Evolutionary conservation across 2,888 invertebrate genomes (phyloP).

Genomic region (Belgica antarctica): DNA sequence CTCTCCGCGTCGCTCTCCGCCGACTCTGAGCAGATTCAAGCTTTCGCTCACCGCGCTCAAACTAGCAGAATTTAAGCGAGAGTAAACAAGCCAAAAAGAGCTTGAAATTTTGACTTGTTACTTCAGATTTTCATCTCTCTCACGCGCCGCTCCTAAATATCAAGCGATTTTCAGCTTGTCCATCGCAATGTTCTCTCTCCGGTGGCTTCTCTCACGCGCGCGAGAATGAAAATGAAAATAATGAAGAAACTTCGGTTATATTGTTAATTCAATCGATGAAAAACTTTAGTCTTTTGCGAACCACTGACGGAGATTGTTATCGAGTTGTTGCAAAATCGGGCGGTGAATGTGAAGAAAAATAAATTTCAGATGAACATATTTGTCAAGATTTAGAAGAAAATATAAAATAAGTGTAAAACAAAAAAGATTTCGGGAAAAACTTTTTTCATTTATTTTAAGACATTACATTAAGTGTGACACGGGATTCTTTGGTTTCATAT

Average conservation of each 20-base stretch:
- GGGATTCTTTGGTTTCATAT: too few relatives aligned
- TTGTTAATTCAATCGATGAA: conserved; percentile 42
- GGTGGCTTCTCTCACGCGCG: background rate
- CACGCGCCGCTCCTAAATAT: background rate
- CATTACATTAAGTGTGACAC: background rate
- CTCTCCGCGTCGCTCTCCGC: background rate
- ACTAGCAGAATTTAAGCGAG: background rate
- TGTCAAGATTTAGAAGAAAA: conserved; percentile 22
- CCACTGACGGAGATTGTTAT: conserved; percentile 39
- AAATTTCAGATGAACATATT: conserved; percentile 19
- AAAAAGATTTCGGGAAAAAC: background rate
- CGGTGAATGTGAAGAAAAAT: conserved; percentile 36
- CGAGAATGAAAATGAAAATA: too few relatives aligned
- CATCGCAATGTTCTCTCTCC: conserved; percentile 6
- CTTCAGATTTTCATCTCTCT: conserved; percentile 21
- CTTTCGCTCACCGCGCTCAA: too few relatives aligned
- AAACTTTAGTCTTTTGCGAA: conserved; percentile 33
- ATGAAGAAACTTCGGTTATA: conserved; percentile 30
- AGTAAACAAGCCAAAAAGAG: too few relatives aligned
- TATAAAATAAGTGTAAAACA: background rate
- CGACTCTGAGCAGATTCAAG: background rate
- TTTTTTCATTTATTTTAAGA: background rate
- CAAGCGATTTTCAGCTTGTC: background rate
- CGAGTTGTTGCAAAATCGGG: conserved; percentile 16
- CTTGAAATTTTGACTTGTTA: conserved; percentile 39